These are phyloP conservation scores for Embiotoca jacksoni DNA, from an alignment of 2,113 vertebrate species.

Conservation along the genomic window DNA sequence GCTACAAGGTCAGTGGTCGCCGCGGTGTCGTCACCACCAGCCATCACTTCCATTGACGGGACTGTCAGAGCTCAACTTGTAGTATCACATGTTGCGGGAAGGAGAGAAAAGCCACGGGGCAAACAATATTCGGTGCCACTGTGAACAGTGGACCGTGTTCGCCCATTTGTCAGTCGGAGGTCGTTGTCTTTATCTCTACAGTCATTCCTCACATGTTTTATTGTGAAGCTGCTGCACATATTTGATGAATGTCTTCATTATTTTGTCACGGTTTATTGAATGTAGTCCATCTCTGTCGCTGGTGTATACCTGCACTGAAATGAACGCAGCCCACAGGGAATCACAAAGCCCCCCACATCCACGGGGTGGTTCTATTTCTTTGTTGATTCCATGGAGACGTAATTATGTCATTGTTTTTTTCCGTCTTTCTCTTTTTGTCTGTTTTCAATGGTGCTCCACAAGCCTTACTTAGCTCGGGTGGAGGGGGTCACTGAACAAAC, in stretches of 20 bases:
- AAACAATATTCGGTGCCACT: conserved; percentile 30
- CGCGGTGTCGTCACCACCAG: background rate
- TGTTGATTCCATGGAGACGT: conserved; percentile 20
- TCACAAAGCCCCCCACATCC: conserved; percentile 20
- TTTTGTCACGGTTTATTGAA: conserved; percentile 55
- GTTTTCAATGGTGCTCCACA: conserved; percentile 19
- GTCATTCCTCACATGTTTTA: conserved; percentile 51
- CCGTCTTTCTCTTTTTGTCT: conserved; percentile 20
- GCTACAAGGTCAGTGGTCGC: conserved; percentile 92
- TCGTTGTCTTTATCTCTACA: conserved; percentile 55
- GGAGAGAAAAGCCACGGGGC: conserved; percentile 44
- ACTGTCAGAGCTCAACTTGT: conserved; percentile 55
- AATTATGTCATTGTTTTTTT: conserved; percentile 34
- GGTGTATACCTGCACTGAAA: conserved; percentile 11
- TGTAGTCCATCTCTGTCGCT: conserved; percentile 38
- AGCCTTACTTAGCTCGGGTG: conserved; percentile 29
- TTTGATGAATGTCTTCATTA: conserved; percentile 73
- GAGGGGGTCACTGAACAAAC: conserved; percentile 33
- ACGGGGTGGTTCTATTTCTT: conserved; percentile 20
- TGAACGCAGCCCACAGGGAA: conserved; percentile 38
- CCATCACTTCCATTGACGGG: conserved; percentile 49
- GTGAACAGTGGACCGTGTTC: conserved; percentile 56
- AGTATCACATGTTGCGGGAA: conserved; percentile 25
- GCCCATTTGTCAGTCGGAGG: conserved; percentile 63
- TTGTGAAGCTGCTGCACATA: conserved; percentile 39